A percentile compares a stretch with the other conserved stretches of the same genome.
phyloP scores from a whole-genome alignment of 2,797 vertebrate species.

The Basileuterus tristriatus region DNA sequence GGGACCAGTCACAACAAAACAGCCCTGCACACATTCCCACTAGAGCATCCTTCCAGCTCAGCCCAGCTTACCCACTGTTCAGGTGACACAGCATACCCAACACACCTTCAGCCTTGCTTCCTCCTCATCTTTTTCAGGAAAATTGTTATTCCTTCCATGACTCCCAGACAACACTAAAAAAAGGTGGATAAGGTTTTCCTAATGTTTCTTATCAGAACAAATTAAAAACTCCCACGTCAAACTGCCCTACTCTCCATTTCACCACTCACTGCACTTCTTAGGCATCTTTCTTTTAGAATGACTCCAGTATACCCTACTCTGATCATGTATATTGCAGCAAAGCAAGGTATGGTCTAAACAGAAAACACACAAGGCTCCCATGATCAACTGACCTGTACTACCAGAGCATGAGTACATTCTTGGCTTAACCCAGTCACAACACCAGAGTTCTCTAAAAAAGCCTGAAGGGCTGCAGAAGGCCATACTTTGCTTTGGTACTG shows the following conservation, averaged over 20 bases:
- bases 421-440: neutral
- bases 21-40: neutral
- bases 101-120: neutral
- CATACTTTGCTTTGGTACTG: neutral
- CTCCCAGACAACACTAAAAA: neutral
- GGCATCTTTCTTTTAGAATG: neutral
- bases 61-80: neutral
- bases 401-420: neutral
- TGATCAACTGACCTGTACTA: neutral
- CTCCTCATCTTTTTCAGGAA: neutral
- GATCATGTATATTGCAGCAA: neutral
- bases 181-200: neutral
- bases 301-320: neutral
- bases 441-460: neutral
- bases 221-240: neutral
- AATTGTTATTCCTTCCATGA: neutral
- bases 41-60: neutral
- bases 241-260: neutral
- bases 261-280: neutral
- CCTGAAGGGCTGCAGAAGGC: neutral
- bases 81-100: neutral
- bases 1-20: neutral
- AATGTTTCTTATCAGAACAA: neutral
- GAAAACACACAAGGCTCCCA: neutral
- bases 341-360: neutral